Percentiles rank a stretch among this genome's conserved stretches.
These are phyloP conservation scores for Eleginops maclovinus DNA, from an alignment of 2,113 vertebrate genomes.

Conservation along the genomic window DNA sequence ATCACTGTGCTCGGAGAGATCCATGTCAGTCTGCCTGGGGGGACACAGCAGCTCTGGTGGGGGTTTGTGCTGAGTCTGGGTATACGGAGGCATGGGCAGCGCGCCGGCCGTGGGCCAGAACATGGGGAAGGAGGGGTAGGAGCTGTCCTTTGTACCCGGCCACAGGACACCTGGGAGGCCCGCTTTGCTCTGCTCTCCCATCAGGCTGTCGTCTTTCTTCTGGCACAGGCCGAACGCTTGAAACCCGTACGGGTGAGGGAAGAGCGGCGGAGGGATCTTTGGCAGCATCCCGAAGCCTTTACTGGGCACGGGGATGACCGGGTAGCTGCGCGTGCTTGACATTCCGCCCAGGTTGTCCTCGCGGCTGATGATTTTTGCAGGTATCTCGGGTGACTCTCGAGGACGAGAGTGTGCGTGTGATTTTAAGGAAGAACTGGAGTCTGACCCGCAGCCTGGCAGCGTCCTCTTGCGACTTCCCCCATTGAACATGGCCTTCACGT, in stretches of 20 bases:
- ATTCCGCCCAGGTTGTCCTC: slow-evolving; percentile 81
- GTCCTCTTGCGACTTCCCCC: slow-evolving; percentile 95
- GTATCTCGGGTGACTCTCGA: slow-evolving; percentile 78
- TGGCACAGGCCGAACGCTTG: slow-evolving; percentile 94
- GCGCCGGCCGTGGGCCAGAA: slow-evolving; percentile 93
- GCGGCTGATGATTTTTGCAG: slow-evolving; percentile 84
- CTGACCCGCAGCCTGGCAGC: slow-evolving; percentile 84
- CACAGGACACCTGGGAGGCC: slow-evolving; percentile 82
- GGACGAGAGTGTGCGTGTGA: slow-evolving; percentile 65
- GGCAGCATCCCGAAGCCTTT: slow-evolving; percentile 96
- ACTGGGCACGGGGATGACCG: slow-evolving; percentile 95
- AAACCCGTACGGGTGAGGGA: slow-evolving; percentile 94
- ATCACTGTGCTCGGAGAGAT: slow-evolving; percentile 83
- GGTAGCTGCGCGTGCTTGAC: slow-evolving; percentile 90
- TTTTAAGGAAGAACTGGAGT: slow-evolving; percentile 74
- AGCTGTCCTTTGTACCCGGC: slow-evolving; percentile 85
- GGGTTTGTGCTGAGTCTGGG: slow-evolving; percentile 86
- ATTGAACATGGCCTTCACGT: slow-evolving; percentile 98
- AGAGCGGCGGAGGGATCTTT: slow-evolving; percentile 93
- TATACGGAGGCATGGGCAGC: slow-evolving; percentile 89
- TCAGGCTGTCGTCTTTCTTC: slow-evolving; percentile 89
- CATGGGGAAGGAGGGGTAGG: slow-evolving; percentile 93
- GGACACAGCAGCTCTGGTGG: slow-evolving; percentile 86
- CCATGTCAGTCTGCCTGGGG: slow-evolving; percentile 79
- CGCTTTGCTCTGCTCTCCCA: slow-evolving; percentile 82